These are phyloP conservation scores for Suricata suricatta DNA, from an alignment of 2,113 vertebrate species.

Conservation along the genomic window DNA sequence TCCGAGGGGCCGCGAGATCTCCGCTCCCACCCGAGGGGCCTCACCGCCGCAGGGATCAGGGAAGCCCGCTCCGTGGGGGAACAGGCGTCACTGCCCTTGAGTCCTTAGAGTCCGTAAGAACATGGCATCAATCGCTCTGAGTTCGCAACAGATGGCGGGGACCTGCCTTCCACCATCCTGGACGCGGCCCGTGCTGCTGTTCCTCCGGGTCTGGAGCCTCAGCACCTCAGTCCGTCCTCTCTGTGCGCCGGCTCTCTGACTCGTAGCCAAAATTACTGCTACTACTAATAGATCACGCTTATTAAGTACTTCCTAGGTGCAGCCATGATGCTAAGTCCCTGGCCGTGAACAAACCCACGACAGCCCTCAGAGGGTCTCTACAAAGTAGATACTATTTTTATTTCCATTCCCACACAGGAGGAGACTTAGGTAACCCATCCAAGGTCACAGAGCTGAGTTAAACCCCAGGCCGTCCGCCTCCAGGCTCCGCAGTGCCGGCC, in stretches of 20 bases:
- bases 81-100: neutral
- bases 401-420: neutral
- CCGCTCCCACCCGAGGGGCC: neutral
- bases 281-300: too few species aligned
- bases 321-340: neutral
- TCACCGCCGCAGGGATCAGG: neutral
- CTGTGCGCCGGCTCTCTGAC: neutral
- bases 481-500: neutral
- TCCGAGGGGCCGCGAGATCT: neutral
- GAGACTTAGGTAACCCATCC: neutral
- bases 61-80: neutral
- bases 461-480: too few species aligned
- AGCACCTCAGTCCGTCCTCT: neutral
- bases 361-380: neutral
- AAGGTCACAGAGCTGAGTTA: neutral
- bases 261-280: neutral
- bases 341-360: neutral
- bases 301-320: neutral
- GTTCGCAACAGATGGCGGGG: neutral
- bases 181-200: neutral
- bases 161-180: neutral
- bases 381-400: neutral
- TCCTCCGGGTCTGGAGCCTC: neutral
- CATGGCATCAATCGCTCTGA: too few species aligned
- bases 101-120: neutral